Base-by-base conservation (phyloP, 1,140 invertebrate genomes). In the Ooceraea biroi region DNA sequence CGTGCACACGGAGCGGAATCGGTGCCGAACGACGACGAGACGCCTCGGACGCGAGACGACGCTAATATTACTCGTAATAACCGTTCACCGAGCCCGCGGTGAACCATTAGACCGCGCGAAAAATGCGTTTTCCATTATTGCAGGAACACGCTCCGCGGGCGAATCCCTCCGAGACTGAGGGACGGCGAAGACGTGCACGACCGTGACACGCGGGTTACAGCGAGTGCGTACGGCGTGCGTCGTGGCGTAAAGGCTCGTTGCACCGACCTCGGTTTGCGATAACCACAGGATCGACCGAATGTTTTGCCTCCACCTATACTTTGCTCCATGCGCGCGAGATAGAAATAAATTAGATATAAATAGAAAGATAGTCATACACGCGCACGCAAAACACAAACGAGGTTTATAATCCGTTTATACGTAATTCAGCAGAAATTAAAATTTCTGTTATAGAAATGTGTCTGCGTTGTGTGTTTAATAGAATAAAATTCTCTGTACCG, bases 151-250 rank as follows among this genome's bases (percentile, higher is more conserved):
- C 66, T 58, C 27, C 61, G 14, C 58, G 69, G 36, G 30, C 25
- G 44, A 17, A 69, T 58, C 46, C 55, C n/a, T 10, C 36, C 14
- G 27, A n/a, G 4, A 58, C 19, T 11, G 27, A 73, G 44, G n/a
- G 25, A 73, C 50, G 30, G 55, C 65, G 69, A 27, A 69, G 44
- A 52, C 73, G 82, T 61, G 86, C 46, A 83, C 55, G 80, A 58
- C 71, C 87, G 65, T 88, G 86, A 88, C 87, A 88, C 86, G 87
- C 86, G 83, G 76, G 41, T 82, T 77, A 84, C 82, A 52, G 63
- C 50, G 65, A 65, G 66, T 77, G 73, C 76, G 76, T 78, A 44
- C 74, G 48, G 2, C 22, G 73, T 50, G 12, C 60, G 27, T 68
- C 50, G 63, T 57, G 65, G 52, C 30, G 76, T 71, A 57, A 80